A percentile compares a stretch with the other conserved stretches of the same genome.
phyloP scores from a whole-genome alignment of 2,888 invertebrate species.

The Himalopsyche anomala region DNA sequence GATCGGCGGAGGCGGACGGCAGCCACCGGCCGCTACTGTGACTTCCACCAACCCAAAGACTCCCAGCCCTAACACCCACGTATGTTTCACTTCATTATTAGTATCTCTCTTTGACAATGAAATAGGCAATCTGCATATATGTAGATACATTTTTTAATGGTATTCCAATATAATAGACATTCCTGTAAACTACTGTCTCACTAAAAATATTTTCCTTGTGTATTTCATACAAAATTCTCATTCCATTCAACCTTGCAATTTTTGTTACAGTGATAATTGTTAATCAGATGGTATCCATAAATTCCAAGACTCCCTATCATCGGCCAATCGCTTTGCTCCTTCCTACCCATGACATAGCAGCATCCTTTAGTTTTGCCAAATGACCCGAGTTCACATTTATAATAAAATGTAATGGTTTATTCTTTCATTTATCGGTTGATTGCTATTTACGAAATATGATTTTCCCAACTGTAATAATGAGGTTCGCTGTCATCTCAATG shows the following conservation, averaged over 20 bases:
- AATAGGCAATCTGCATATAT: not conserved
- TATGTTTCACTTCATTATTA: constrained; percentile 68
- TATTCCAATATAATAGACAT: no score
- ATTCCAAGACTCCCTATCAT: no score
- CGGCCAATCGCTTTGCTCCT: no score
- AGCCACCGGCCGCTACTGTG: constrained; percentile 72
- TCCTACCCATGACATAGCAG: not conserved
- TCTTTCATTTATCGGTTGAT: constrained; percentile 18
- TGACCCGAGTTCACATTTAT: no score
- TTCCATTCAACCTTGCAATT: no score
- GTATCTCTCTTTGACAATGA: constrained; percentile 24
- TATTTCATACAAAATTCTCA: no score
- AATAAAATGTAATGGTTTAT: not conserved
- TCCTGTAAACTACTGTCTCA: no score
- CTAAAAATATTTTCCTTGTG: no score
- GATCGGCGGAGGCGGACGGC: not conserved
- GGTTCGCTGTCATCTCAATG: not conserved
- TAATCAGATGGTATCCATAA: not conserved
- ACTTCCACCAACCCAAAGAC: constrained; percentile 91
- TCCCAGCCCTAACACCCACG: constrained; percentile 85
- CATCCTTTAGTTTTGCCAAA: not conserved
- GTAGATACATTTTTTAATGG: not conserved
- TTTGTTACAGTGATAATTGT: not conserved
- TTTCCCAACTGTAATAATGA: no score
- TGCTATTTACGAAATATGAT: not conserved